phyloP scores from a whole-genome alignment of 2,888 invertebrate genomes.

The Melanostoma mellinum region DNA sequence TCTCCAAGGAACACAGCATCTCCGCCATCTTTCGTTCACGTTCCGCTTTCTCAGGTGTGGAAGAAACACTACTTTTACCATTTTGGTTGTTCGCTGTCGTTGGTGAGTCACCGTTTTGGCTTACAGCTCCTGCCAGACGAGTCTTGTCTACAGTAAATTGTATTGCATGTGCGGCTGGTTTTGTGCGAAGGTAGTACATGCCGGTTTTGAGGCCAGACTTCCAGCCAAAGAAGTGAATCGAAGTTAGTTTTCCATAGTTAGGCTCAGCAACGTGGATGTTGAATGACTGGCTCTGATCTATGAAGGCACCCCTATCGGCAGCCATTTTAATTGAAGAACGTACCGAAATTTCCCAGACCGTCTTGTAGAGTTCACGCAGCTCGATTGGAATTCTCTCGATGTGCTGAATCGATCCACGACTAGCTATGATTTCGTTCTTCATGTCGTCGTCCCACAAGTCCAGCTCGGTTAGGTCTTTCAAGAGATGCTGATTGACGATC shows the following conservation, averaged over 20 bases:
- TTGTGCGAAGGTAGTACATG: conserved; percentile 98
- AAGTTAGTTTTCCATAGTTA: conserved; percentile 95
- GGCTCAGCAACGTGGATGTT: conserved; percentile 98
- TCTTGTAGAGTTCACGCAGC: conserved; percentile 94
- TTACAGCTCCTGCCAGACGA: conserved; percentile 81
- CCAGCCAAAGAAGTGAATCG: conserved; percentile 99
- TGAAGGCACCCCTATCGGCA: conserved; percentile 98
- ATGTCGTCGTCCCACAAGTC: conserved; percentile 97
- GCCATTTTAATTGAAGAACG: conserved; percentile 97
- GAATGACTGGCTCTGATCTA: conserved; percentile 99
- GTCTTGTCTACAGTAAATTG: conserved; percentile 98
- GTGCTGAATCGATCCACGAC: conserved; percentile 95
- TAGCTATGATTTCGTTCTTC: conserved; percentile 96
- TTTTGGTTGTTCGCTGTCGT: conserved; percentile 44
- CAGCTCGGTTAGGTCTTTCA: conserved; percentile 94
- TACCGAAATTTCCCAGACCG: conserved; percentile 98
- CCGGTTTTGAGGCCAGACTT: conserved; percentile 98
- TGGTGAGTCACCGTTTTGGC: conserved; percentile 66
- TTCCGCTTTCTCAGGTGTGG: conserved; percentile 68
- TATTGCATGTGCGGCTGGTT: conserved; percentile 97
- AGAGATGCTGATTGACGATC: conserved; percentile 97
- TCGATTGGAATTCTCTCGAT: conserved; percentile 93
- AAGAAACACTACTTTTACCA: conserved; percentile 31
- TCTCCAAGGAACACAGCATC: conserved; percentile 92
- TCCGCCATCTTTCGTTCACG: conserved; percentile 86